Base-by-base conservation (phyloP, 2,113 vertebrate species). In the Podarcis raffonei region DNA sequence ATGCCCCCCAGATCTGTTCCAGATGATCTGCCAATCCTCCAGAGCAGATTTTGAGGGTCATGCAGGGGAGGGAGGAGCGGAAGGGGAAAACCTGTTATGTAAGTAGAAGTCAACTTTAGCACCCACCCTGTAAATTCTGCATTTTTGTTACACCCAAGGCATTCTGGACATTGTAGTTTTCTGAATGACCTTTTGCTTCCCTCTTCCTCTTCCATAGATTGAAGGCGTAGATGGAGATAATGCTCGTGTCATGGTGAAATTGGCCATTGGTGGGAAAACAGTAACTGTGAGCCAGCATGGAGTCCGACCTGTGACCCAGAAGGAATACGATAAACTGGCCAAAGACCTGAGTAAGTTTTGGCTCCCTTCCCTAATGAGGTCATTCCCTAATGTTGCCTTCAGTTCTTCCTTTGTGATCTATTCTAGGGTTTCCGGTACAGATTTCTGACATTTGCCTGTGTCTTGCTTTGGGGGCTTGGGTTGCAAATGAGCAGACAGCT, bases 141-240 rank as follows among this genome's bases (percentile, higher is more conserved):
- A 20, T 74, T 32, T 74, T 18, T 74, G 71, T 6, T 35, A 15
- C 71, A 35, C 32, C 32, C 32, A 74, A 74, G 32, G 16, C 16
- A 5, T 12, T 18, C 6, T 37, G 71, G 20, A 32, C 6, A 75
- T 37, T 75, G 72, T 22, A 35, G 32, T 75, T 37, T n/a, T 68
- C 23, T 23, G 23, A 7, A 68, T 62, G 32, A 62, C 69, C 7
- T 23, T 59, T 23, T 42, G 8, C 16, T 9, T 59, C 6, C 25
- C 20, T 20, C 53, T 32, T 81, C 71, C 53, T 68, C 57, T 72
- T 37, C 53, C 23, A 11, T 92, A 99, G 98, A 97, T 99, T 3
- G 98, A 98, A 92, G 98, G 98, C 1, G 81, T 98, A 0, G 98
- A 98, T 92, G 94, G 98, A 81, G 98, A 99, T 96, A 99, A 99